Evolutionary conservation across 2,797 vertebrate genomes (phyloP).

Genomic region (Peromyscus melanophrys): DNA sequence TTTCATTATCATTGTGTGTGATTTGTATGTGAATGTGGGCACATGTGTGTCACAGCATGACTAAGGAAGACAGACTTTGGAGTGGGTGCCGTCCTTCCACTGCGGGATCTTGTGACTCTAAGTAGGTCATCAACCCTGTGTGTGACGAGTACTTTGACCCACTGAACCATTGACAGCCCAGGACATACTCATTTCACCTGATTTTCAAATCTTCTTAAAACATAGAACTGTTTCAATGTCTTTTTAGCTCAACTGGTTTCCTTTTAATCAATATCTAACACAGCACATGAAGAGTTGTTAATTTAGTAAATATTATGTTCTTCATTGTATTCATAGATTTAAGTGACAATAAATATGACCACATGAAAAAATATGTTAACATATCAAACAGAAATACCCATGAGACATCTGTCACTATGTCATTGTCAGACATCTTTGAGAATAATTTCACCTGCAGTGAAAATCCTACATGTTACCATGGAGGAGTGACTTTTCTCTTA

Average conservation of each 20-base stretch:
- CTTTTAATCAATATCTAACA: conserved; percentile 45
- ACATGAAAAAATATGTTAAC: conserved; percentile 76
- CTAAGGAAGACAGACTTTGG: neutral
- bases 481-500: conserved; percentile 73
- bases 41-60: too few relatives aligned
- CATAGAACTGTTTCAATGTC: neutral
- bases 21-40: neutral
- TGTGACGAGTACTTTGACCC: neutral
- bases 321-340: conserved; percentile 73
- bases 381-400: conserved; percentile 76
- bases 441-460: conserved; percentile 81
- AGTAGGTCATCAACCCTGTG: neutral
- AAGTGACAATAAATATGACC: conserved; percentile 82
- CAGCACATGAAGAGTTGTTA: conserved; percentile 56
- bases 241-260: conserved; percentile 30
- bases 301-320: conserved; percentile 75
- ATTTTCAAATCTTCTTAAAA: conserved; percentile 1
- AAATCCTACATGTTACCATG: conserved; percentile 81
- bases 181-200: neutral
- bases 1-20: neutral
- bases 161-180: neutral
- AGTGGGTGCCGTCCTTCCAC: neutral
- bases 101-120: neutral
- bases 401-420: conserved; percentile 77
- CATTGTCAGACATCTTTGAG: conserved; percentile 62